A percentile compares a stretch with the other conserved stretches of the same genome.
These are phyloP conservation scores for Ammospiza maritima DNA, from an alignment of 2,797 vertebrate species.

Conservation along the genomic window DNA sequence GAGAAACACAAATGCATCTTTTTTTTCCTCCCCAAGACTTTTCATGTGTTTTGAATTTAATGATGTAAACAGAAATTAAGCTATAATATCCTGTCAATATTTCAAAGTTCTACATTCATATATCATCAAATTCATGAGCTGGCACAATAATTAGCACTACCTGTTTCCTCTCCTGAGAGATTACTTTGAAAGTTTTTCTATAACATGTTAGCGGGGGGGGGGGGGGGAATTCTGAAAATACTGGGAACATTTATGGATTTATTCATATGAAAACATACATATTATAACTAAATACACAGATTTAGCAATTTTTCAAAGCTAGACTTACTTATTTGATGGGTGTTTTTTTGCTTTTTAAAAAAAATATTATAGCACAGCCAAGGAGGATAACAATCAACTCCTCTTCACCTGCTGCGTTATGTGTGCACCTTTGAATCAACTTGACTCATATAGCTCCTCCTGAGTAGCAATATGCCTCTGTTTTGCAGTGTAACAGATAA, in stretches of 20 bases:
- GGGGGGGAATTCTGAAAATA: background rate
- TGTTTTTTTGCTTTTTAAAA: rapidly evolving
- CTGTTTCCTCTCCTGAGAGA: background rate
- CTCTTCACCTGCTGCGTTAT: background rate
- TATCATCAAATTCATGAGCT: background rate
- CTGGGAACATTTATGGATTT: background rate
- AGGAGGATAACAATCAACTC: background rate
- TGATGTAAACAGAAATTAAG: background rate
- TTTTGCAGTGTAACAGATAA: background rate
- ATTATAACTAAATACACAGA: background rate
- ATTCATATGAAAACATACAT: background rate
- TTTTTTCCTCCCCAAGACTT: background rate
- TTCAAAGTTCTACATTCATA: background rate
- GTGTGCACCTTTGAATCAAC: background rate
- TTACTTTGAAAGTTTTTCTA: background rate
- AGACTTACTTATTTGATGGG: background rate
- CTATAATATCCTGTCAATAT: background rate
- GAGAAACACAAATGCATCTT: background rate
- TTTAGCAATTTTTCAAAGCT: background rate
- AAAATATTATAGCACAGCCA: background rate
- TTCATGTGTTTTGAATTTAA: background rate
- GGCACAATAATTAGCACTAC: background rate
- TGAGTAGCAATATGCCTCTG: background rate
- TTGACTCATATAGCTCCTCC: background rate
- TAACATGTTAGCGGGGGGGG: rapidly evolving